A percentile compares a stretch with the other conserved stretches of the same genome.
Conservation (phyloP, 2,888 invertebrate genomes). For the Synergus gifuensis region DNA sequence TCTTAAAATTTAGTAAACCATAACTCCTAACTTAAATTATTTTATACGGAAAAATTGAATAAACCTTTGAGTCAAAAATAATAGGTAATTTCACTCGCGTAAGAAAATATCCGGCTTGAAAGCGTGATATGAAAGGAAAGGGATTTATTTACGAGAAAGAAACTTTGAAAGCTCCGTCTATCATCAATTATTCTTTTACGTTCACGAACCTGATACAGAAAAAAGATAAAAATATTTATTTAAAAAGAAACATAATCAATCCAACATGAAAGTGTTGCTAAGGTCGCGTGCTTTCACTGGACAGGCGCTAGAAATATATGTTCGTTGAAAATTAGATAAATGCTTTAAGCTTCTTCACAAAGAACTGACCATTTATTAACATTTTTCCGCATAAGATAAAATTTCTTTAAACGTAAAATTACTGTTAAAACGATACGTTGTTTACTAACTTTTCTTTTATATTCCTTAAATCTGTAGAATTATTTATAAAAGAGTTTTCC, state of each 20-base stretch:
- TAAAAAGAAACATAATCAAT: background rate
- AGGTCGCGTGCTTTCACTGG: constrained; percentile 5
- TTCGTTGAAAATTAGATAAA: constrained; percentile 24
- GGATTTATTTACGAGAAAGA: background rate
- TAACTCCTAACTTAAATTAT: too few species aligned
- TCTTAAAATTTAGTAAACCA: too few species aligned
- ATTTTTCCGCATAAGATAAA: background rate
- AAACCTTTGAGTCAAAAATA: too few species aligned
- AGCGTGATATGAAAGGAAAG: background rate
- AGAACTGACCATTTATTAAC: background rate
- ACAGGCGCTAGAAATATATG: constrained; percentile 20
- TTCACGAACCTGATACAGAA: background rate
- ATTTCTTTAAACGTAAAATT: background rate
- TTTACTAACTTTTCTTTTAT: background rate
- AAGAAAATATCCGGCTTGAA: background rate
- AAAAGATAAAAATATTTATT: background rate
- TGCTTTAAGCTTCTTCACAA: background rate
- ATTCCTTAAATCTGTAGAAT: background rate
- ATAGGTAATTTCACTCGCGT: background rate
- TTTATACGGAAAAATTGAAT: too few species aligned
- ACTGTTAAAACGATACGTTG: too few species aligned
- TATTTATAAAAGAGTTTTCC: background rate
- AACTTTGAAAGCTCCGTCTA: constrained; percentile 2
- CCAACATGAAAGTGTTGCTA: constrained; percentile 13
- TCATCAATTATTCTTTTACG: constrained; percentile 1